These are phyloP conservation scores for Bolinopsis microptera DNA, from an alignment of 37 sponge, comb jelly and placozoan genomes.

Conservation along the genomic window DNA sequence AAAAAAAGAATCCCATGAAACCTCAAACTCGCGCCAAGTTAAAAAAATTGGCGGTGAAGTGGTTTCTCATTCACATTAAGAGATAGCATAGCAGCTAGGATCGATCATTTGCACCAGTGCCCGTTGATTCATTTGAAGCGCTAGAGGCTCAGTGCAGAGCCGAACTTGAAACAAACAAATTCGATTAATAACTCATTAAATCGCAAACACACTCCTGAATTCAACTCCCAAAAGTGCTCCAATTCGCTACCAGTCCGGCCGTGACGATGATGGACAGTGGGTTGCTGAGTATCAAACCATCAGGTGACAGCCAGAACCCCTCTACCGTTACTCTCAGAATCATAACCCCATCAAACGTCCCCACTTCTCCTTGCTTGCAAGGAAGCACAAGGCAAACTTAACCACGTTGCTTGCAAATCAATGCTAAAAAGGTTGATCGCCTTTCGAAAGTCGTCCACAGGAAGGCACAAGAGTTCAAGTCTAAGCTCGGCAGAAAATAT, in stretches of 20 bases:
- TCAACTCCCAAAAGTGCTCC: background rate
- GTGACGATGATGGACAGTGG: background rate
- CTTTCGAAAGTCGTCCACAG: background rate
- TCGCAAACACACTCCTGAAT: too few species aligned
- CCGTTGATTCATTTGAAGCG: background rate
- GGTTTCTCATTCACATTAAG: too few species aligned
- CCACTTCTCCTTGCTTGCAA: too few species aligned
- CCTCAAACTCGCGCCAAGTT: too few species aligned
- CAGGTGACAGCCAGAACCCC: too few species aligned
- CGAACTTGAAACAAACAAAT: background rate
- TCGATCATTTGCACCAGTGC: background rate
- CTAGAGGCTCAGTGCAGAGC: background rate
- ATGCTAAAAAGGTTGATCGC: background rate
- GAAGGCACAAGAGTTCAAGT: background rate
- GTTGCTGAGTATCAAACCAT: too few species aligned
- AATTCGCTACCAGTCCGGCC: background rate
- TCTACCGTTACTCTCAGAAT: too few species aligned
- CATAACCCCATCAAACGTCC: too few species aligned
- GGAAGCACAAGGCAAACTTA: background rate
- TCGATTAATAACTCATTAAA: too few species aligned
- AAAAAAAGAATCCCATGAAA: too few species aligned
- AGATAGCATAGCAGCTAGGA: too few species aligned
- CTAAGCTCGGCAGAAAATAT: background rate
- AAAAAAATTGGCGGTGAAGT: too few species aligned
- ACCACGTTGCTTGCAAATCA: background rate